phyloP scores from a whole-genome alignment of 2,888 invertebrate genomes.

The Hirudinaria manillensis region DNA sequence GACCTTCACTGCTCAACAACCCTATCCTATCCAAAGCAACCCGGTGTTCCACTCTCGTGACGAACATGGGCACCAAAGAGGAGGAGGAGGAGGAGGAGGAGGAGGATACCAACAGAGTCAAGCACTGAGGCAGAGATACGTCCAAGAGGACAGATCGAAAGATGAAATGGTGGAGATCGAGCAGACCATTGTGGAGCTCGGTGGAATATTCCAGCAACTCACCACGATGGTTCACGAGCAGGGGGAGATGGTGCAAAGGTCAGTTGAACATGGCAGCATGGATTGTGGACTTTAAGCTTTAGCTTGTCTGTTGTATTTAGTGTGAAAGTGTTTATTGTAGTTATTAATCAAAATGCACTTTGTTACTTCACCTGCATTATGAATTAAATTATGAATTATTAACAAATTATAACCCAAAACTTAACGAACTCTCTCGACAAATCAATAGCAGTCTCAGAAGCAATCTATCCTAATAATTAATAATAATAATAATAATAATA shows the following conservation, averaged over 20 bases:
- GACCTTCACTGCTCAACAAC: no score
- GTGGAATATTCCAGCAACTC: slow-evolving; percentile 33
- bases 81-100: neutral
- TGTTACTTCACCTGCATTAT: neutral
- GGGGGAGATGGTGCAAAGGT: slow-evolving; percentile 32
- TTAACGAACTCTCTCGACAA: neutral
- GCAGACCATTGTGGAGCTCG: slow-evolving; percentile 34
- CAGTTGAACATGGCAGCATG: no score
- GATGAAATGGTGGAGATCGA: slow-evolving; percentile 29
- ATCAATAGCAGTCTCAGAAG: neutral
- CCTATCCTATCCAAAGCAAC: no score
- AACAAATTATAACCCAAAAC: neutral
- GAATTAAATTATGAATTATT: no score
- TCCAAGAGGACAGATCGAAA: slow-evolving; percentile 19
- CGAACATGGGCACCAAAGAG: neutral
- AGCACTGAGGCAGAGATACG: slow-evolving; percentile 13
- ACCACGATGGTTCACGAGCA: slow-evolving; percentile 33
- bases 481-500: no score
- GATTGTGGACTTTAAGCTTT: neutral
- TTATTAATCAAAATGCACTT: neutral
- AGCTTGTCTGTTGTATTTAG: neutral
- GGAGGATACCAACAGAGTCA: neutral
- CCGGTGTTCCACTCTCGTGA: no score
- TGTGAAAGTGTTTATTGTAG: neutral
- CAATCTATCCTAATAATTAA: no score